Evolutionary conservation across 2,888 invertebrate genomes (phyloP), one percentile per base, ranked within the genome.

Genomic region (Polyommatus icarus): DNA sequence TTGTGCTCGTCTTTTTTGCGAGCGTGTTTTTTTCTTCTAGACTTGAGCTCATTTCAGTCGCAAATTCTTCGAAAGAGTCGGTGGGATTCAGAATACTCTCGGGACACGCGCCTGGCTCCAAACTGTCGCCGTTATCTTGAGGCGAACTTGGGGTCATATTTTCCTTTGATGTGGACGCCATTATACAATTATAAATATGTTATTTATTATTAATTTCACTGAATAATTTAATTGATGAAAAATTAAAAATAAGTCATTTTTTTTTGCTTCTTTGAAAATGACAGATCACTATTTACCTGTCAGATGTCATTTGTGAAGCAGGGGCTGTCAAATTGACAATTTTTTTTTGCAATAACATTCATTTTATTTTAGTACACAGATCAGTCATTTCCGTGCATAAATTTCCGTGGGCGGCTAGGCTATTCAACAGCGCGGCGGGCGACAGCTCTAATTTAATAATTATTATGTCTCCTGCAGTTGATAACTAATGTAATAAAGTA

Each of bases 41-140:
- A 84, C 95, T 95, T 12, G 95, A 95, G 84, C 94, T 95, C 95
- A 96, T 95, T 85, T 95, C 95, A 12, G 92, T 91, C 71, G 96
- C 96, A 83, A 96, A 95, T 83, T 96, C 96, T 82, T 96, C 96
- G 83, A 96, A 96, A 29, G 96, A 95, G 87, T 96, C 96, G 8
- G 96, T 96, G 1, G 96, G 95, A 77, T 97, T 95, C 67, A 97
- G 90, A 87, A 97, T 95, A 83, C 96, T 96, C 86, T 96, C 97
- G 4, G 87, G 85, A 81, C 93, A 94, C 50, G 93, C 93, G 5
- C 94, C 94, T 10, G 94, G 94, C 83, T 92, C 93, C 32, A 93
- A 75, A 24, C 75, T 75, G 75, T 75, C 75, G 18, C 29, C 75
- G 40, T 54, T 54, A 54, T 54, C 29, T 75, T 54, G 54, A 54